Base-by-base conservation (phyloP, 2,113 vertebrate genomes). In the Plecturocebus donacophilus region DNA sequence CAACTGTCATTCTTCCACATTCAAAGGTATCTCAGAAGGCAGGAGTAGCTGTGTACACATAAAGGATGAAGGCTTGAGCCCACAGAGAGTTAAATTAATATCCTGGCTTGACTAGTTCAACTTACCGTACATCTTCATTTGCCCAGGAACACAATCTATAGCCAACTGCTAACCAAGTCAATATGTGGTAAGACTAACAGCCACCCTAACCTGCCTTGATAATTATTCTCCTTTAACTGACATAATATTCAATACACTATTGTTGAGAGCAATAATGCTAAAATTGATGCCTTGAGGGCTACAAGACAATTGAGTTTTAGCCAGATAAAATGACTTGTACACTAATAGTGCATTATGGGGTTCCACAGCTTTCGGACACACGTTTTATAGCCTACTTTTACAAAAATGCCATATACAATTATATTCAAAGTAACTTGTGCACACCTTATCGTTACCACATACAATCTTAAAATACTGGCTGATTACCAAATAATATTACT, bases 241-340 rank as follows among this genome's bases (percentile, higher is more conserved):
- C 98, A 98, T 97, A 98, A 98, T 98, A 98, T 98, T 98, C 97
- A 97, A 98, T 98, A 98, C 82, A 96, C 49, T 97, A 95, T 98
- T 98, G 97, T 98, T 98, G 95, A 98, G 97, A 96, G 98, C 94
- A 98, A 97, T 97, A 98, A 98, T 94, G 93, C 88, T 92, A 94
- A 98, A 98, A 99, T 98, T 98, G 96, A 98, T 98, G 98, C 98
- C 98, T 98, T 89, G 90, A 98, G 98, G 98, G 98, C 98, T 98
- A 98, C 97, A 97, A 54, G 97, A 97, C 98, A 98, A 99, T 98
- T 99, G 98, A 99, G 98, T 99, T 99, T 99, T 98, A 98, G 85
- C 91, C 96, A 98, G 94, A 98, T 96, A 98, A 98, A 98, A 98
- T 98, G 98, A 98, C 99, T 98, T 98, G 98, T 98, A 98, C 97